These are phyloP conservation scores for Campopleginae sp. DNA, from an alignment of 2,888 invertebrate species.

Conservation along the genomic window DNA sequence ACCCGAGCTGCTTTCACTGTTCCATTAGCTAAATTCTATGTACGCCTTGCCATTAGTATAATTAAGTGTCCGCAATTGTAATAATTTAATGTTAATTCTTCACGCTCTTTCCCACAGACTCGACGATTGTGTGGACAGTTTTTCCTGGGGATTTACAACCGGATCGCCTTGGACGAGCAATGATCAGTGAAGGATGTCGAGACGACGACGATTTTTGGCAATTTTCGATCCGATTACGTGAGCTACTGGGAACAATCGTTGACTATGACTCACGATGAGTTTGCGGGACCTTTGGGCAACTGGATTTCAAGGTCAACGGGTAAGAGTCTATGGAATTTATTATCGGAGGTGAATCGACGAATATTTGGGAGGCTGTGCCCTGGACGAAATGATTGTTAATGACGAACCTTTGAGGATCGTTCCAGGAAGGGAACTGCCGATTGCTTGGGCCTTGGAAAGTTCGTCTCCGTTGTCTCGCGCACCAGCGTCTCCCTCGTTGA, in stretches of 20 bases:
- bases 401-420: conserved; percentile 41
- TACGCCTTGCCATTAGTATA: background rate
- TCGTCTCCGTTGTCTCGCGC: conserved; percentile 38
- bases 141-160: background rate
- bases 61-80: background rate
- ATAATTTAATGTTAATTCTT: background rate
- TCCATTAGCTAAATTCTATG: conserved; percentile 10
- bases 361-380: background rate
- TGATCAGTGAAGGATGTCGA: too few species aligned
- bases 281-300: too few species aligned
- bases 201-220: too few species aligned
- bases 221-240: too few species aligned
- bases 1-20: background rate
- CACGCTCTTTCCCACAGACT: background rate
- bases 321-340: background rate
- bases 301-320: background rate
- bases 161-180: too few species aligned
- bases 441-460: background rate
- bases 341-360: background rate
- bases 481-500: background rate
- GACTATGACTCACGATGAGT: too few species aligned
- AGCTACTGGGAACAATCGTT: too few species aligned
- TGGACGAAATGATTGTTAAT: background rate
- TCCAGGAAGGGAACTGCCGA: background rate
- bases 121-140: background rate